phyloP scores from a whole-genome alignment of 2,797 vertebrate species.

The Clarias pachynema region DNA sequence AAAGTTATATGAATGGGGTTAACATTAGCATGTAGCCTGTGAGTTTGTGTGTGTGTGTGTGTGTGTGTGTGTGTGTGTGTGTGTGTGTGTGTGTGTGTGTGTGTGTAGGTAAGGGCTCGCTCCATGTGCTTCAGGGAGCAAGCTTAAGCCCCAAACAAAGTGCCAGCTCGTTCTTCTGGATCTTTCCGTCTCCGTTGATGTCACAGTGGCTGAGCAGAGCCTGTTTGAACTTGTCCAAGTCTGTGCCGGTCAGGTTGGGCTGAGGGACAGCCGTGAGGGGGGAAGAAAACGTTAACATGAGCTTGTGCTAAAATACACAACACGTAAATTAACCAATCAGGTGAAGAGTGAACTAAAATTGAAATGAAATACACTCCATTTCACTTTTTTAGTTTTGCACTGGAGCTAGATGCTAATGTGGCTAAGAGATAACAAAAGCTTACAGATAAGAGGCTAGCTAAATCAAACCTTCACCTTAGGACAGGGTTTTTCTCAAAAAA shows the following conservation, averaged over 20 bases:
- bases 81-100: not conserved
- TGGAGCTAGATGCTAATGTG: not conserved
- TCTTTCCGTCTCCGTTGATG: slow-evolving; percentile 89
- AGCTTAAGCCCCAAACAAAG: slow-evolving; percentile 90
- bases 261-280: slow-evolving; percentile 52
- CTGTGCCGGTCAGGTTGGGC: slow-evolving; percentile 87
- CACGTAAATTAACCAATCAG: not conserved
- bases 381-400: not conserved
- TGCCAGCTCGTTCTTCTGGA: slow-evolving; percentile 93
- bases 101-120: not conserved
- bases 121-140: slow-evolving; percentile 61
- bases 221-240: slow-evolving; percentile 88
- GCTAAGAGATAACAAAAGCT: not conserved
- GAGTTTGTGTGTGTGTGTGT: not conserved
- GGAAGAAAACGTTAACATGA: not conserved
- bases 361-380: too few relatives aligned
- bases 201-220: slow-evolving; percentile 89
- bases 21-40: slow-evolving; percentile 18
- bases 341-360: not conserved
- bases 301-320: not conserved
- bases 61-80: not conserved
- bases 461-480: not conserved
- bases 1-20: not conserved
- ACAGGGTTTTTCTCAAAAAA: not conserved
- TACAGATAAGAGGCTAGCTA: not conserved